Conservation (phyloP, 2,113 vertebrate genomes). For the Prionailurus bengalensis region DNA sequence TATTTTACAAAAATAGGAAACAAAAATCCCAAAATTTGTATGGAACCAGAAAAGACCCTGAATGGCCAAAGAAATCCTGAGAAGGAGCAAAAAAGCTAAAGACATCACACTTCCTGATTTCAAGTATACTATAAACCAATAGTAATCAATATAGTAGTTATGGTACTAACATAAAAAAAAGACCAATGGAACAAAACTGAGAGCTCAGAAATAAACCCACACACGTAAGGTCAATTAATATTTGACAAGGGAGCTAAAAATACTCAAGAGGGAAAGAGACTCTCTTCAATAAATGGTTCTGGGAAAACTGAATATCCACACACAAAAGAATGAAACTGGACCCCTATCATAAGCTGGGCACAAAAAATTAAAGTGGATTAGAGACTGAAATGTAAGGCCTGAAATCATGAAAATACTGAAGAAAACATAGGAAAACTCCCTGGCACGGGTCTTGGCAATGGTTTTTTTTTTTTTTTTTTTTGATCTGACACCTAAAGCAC, state of each 20-base stretch:
- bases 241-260: background rate
- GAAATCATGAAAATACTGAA: background rate
- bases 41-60: background rate
- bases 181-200: background rate
- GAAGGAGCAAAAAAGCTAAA: conserved; percentile 26
- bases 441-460: background rate
- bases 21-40: background rate
- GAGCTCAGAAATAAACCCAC: background rate
- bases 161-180: background rate
- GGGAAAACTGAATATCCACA: background rate
- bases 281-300: background rate
- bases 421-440: background rate
- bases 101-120: background rate
- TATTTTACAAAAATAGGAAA: conserved; percentile 28
- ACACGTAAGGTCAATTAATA: background rate
- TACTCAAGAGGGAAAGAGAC: background rate
- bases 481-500: background rate
- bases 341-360: background rate
- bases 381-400: background rate
- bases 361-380: conserved; percentile 18
- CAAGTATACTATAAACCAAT: background rate
- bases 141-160: background rate
- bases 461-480: background rate
- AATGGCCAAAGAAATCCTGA: background rate
- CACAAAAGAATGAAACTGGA: background rate